Conservation (phyloP, 2,113 vertebrate species). For the Lepidiolamprologus cunningtoni region DNA sequence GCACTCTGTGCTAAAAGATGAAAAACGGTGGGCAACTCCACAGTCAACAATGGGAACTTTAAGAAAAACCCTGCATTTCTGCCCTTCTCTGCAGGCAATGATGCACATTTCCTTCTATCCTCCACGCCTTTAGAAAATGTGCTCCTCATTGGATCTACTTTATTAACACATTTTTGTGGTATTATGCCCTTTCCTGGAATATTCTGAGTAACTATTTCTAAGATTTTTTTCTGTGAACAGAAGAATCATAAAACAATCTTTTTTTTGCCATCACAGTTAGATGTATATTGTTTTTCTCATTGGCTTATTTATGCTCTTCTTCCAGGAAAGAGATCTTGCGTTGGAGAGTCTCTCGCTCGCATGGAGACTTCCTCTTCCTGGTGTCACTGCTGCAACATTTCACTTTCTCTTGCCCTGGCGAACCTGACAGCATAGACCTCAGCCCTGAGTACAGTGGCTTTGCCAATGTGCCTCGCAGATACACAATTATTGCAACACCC, state of each 20-base stretch:
- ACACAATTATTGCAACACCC: not conserved
- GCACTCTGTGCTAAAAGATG: conserved; percentile 44
- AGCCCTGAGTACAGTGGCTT: conserved; percentile 58
- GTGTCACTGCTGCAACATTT: conserved; percentile 65
- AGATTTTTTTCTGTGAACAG: not conserved
- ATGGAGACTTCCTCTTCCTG: conserved; percentile 72
- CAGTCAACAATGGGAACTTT: conserved; percentile 23
- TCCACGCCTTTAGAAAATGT: not conserved
- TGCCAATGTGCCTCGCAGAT: conserved; percentile 23
- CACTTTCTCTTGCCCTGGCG: conserved; percentile 39
- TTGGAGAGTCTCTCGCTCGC: conserved; percentile 64
- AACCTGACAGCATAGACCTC: conserved; percentile 42
- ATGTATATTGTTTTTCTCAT: not conserved
- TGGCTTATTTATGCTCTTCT: not conserved
- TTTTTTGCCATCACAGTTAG: not conserved
- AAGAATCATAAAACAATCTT: not conserved
- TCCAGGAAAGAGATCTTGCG: conserved; percentile 65
- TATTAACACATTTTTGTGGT: not conserved
- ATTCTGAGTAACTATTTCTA: not conserved
- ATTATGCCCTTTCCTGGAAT: not conserved
- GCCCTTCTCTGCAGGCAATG: conserved; percentile 30
- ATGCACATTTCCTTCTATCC: not conserved
- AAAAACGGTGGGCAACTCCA: conserved; percentile 16
- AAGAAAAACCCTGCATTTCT: conserved; percentile 37
- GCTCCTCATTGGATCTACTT: not conserved